These are phyloP conservation scores for Mimumesa dahlbomi DNA, from an alignment of 2,888 invertebrate species.

Conservation along the genomic window DNA sequence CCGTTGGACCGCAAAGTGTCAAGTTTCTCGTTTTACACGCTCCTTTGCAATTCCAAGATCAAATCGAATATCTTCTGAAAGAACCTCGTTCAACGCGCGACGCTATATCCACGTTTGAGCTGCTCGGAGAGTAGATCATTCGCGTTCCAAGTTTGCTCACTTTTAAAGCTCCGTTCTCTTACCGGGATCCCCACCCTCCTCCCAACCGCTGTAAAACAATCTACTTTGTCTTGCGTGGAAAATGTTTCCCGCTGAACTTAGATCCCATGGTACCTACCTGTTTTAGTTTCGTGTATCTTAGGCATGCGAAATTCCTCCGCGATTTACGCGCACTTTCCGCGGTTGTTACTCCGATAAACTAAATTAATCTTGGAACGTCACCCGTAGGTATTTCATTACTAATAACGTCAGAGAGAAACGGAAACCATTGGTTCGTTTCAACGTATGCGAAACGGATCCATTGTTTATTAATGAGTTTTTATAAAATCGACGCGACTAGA, in stretches of 20 bases:
- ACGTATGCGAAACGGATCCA: no score
- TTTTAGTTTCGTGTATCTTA: conserved; percentile 28
- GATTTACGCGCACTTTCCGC: conserved; percentile 26
- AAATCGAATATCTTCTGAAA: conserved; percentile 3
- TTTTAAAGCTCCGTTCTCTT: conserved; percentile 1
- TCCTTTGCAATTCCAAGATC: neutral
- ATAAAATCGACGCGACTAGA: no score
- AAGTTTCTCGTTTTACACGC: conserved; percentile 18
- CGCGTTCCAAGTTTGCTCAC: conserved; percentile 6
- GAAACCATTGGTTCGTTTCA: no score
- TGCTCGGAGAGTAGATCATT: conserved; percentile 1
- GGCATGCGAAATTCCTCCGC: conserved; percentile 15
- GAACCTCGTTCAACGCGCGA: neutral
- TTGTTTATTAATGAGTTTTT: no score
- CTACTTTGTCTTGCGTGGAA: conserved; percentile 24
- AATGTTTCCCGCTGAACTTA: neutral
- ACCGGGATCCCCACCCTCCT: neutral
- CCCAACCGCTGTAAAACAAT: conserved; percentile 24
- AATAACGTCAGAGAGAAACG: no score
- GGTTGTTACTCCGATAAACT: no score
- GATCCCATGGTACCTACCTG: neutral
- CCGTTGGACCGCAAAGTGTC: conserved; percentile 8
- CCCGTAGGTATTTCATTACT: no score
- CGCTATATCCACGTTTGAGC: neutral
- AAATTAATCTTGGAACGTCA: no score